A percentile compares a stretch with the other conserved stretches of the same genome.
These are phyloP conservation scores for Chelon labrosus DNA, from an alignment of 2,797 vertebrate species.

Conservation along the genomic window DNA sequence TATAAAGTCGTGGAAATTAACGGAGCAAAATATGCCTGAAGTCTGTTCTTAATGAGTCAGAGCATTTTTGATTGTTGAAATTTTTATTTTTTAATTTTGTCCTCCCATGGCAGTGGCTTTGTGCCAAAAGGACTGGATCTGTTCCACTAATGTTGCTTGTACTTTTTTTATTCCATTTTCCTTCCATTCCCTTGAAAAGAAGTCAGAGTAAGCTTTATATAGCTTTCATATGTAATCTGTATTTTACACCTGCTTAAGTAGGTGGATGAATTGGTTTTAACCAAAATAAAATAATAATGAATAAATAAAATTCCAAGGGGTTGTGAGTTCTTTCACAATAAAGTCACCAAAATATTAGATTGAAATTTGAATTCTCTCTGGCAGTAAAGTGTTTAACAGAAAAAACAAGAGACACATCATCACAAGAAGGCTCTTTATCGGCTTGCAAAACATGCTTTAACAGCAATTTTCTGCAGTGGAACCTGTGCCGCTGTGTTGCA, in stretches of 20 bases:
- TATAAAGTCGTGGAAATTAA: too few species aligned
- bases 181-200: not conserved
- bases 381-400: slow-evolving; percentile 25
- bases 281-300: not conserved
- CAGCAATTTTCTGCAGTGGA: slow-evolving; percentile 12
- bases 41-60: too few species aligned
- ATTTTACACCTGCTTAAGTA: not conserved
- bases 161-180: not conserved
- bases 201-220: not conserved
- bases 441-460: slow-evolving; percentile 15
- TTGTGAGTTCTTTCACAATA: not conserved
- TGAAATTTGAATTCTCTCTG: not conserved
- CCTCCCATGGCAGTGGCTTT: too few species aligned
- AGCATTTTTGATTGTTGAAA: too few species aligned
- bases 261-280: not conserved
- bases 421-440: slow-evolving; percentile 13
- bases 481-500: slow-evolving; percentile 17
- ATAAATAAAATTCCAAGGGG: too few species aligned
- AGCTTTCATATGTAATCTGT: not conserved
- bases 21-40: too few species aligned
- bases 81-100: too few species aligned
- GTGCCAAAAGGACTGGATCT: too few species aligned
- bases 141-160: too few species aligned
- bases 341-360: not conserved
- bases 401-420: slow-evolving; percentile 10